These are phyloP conservation scores for Hydrozoanthus tunicans DNA, from an alignment of 64 coral and sea anemone species.

Conservation along the genomic window DNA sequence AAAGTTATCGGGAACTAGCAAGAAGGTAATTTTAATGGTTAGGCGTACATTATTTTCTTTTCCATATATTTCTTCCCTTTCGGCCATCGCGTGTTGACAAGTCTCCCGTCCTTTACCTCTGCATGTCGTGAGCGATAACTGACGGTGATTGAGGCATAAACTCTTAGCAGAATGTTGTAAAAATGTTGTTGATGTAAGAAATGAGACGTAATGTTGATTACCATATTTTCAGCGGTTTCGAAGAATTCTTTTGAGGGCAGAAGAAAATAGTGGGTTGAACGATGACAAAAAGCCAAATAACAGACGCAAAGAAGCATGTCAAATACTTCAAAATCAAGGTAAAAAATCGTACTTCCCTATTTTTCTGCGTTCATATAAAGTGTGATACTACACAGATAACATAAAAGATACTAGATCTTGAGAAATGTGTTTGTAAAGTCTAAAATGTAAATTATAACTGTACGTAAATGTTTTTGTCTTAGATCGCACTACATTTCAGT, in stretches of 20 bases:
- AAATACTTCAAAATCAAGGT: constrained; percentile 27
- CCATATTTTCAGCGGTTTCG: background rate
- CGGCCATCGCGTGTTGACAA: background rate
- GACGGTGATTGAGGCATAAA: background rate
- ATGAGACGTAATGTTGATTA: background rate
- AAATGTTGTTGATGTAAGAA: background rate
- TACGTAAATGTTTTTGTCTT: constrained; percentile 7
- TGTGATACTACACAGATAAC: background rate
- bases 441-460: too few relatives aligned
- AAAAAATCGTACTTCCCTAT: background rate
- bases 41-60: background rate
- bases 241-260: constrained; percentile 27
- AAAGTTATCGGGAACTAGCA: constrained; percentile 21
- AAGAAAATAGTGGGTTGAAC: background rate
- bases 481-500: background rate
- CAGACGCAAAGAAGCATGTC: background rate
- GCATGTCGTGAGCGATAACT: background rate
- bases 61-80: background rate
- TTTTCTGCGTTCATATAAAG: background rate
- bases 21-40: background rate
- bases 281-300: background rate
- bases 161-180: background rate
- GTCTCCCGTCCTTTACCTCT: background rate
- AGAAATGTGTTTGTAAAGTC: background rate
- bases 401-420: background rate